Evolutionary conservation across 1,140 invertebrate species (phyloP).

Genomic region (Maniola jurtina): DNA sequence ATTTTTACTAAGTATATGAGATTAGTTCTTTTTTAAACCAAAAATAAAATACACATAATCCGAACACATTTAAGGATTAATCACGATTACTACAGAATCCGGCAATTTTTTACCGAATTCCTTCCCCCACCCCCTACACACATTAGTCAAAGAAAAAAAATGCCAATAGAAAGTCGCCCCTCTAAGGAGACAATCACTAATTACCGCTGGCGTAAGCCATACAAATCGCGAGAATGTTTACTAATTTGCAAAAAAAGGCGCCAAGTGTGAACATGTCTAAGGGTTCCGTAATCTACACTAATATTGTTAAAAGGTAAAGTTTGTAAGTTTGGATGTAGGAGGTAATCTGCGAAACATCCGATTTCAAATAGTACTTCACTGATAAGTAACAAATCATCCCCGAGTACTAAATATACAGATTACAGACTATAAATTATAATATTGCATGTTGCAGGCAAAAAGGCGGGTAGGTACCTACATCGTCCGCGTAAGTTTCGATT

Average conservation of each 20-base stretch:
- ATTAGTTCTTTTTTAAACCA: not conserved
- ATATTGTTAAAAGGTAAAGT: too few relatives aligned
- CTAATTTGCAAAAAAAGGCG: slow-evolving; percentile 66
- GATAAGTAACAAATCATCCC: too few relatives aligned
- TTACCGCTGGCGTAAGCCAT: slow-evolving; percentile 65
- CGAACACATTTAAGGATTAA: slow-evolving; percentile 4
- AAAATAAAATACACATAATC: slow-evolving; percentile 2
- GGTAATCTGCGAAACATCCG: too few relatives aligned
- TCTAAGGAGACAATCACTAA: slow-evolving; percentile 67
- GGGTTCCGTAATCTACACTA: slow-evolving; percentile 26
- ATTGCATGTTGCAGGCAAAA: too few relatives aligned
- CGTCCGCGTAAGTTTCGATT: too few relatives aligned
- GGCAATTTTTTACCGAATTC: slow-evolving; percentile 39
- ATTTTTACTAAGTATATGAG: not conserved
- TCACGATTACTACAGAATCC: slow-evolving; percentile 32
- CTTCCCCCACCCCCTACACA: slow-evolving; percentile 35
- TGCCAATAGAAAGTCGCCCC: slow-evolving; percentile 52
- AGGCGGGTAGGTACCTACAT: too few relatives aligned
- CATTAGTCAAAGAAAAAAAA: slow-evolving; percentile 60
- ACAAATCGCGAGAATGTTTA: slow-evolving; percentile 75
- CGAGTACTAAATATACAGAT: too few relatives aligned
- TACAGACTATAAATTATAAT: too few relatives aligned
- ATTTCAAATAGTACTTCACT: too few relatives aligned
- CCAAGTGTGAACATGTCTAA: slow-evolving; percentile 19
- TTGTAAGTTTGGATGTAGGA: too few relatives aligned